These are phyloP conservation scores for Mythimna ferrago DNA, from an alignment of 2,888 invertebrate species.

Conservation along the genomic window DNA sequence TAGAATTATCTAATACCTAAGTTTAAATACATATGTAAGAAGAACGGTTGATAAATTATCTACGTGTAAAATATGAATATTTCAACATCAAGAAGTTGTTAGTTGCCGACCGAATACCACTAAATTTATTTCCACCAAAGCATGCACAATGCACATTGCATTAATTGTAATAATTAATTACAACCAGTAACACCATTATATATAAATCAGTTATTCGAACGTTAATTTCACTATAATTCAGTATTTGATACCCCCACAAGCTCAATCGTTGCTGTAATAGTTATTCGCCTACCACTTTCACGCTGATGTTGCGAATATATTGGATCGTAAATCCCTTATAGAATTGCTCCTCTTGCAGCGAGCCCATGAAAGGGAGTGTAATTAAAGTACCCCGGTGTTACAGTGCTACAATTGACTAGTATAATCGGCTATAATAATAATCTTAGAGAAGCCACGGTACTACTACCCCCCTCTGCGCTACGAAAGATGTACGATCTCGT, in stretches of 20 bases:
- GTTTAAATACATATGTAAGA: slow-evolving; percentile 16
- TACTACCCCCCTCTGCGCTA: slow-evolving; percentile 49
- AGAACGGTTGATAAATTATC: background rate
- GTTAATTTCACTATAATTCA: slow-evolving; percentile 52
- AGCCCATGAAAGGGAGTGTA: slow-evolving; percentile 59
- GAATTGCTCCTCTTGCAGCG: slow-evolving; percentile 60
- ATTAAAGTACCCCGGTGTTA: slow-evolving; percentile 60
- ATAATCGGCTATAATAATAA: slow-evolving; percentile 58
- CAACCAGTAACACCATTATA: slow-evolving; percentile 13
- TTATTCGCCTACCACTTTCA: slow-evolving; percentile 62
- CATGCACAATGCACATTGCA: slow-evolving; percentile 13
- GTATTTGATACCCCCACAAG: slow-evolving; percentile 42
- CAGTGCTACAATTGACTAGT: slow-evolving; percentile 54
- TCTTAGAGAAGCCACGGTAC: slow-evolving; percentile 42
- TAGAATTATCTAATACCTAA: slow-evolving; percentile 28
- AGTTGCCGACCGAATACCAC: background rate
- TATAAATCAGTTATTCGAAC: slow-evolving; percentile 50
- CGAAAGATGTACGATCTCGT: slow-evolving; percentile 39
- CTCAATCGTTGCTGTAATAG: slow-evolving; percentile 53
- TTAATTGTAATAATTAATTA: slow-evolving; percentile 37
- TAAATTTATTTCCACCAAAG: background rate
- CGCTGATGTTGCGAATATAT: slow-evolving; percentile 61
- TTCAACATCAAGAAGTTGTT: background rate
- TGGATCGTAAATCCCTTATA: slow-evolving; percentile 67
- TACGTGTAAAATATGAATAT: background rate